A percentile compares a stretch with the other conserved stretches of the same genome.
phyloP scores from a whole-genome alignment of 2,113 vertebrate genomes.

The Epinephelus moara region DNA sequence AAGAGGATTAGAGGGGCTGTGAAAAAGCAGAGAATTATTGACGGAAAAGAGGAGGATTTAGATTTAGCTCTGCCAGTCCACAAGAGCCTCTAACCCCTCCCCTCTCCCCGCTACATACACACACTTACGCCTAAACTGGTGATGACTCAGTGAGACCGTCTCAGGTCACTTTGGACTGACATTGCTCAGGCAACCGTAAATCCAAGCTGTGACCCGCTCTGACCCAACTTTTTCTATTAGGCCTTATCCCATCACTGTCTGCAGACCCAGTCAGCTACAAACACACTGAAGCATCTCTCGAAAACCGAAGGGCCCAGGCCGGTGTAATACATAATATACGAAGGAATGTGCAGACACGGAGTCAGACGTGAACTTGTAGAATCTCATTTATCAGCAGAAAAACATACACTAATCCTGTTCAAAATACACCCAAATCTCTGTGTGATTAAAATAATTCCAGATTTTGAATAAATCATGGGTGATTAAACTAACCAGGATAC shows the following conservation, averaged over 20 bases:
- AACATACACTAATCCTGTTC: constrained; percentile 55
- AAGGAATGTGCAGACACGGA: constrained; percentile 8
- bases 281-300: constrained; percentile 10
- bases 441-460: constrained; percentile 71
- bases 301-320: constrained; percentile 23
- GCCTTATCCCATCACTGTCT: constrained; percentile 12
- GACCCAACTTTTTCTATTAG: constrained; percentile 28
- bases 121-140: constrained; percentile 36
- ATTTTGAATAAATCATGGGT: constrained; percentile 50
- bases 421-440: constrained; percentile 58
- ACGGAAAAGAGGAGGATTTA: constrained; percentile 67
- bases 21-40: constrained; percentile 75
- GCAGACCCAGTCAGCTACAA: background rate
- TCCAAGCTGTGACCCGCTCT: constrained; percentile 12
- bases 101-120: constrained; percentile 17
- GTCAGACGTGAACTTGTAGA: constrained; percentile 40
- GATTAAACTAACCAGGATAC: constrained; percentile 54
- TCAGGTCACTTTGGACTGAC: constrained; percentile 54
- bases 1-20: constrained; percentile 72
- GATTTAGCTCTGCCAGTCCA: constrained; percentile 62
- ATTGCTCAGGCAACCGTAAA: constrained; percentile 28
- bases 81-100: constrained; percentile 36
- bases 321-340: constrained; percentile 4
- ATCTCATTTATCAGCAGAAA: constrained; percentile 54
- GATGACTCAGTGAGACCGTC: constrained; percentile 53